Evolutionary conservation across 1,140 invertebrate genomes (phyloP), one percentile per base, ranked within the genome.

Genomic region (Aphaenogaster rudis): DNA sequence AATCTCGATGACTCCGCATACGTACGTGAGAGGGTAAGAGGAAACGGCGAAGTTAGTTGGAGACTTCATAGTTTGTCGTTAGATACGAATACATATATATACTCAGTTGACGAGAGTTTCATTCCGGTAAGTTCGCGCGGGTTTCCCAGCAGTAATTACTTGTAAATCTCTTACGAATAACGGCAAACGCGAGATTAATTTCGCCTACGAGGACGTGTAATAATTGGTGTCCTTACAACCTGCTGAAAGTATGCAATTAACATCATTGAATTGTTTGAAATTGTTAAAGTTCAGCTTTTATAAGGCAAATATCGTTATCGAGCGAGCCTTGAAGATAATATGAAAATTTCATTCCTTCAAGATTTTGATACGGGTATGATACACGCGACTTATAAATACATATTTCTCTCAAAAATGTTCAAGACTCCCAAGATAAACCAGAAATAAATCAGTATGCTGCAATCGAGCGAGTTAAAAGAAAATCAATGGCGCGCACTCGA

Each of bases 21-120:
- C 36, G 11, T 71, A 45, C 42, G 17, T 48, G 42, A 71, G 54
- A 64, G 54, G 52, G 21, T 8, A 67, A 8, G 15, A 72, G 50
- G 57, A 42, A 82, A 87, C 79, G 61, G 66, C 33, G 33, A 80
- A 86, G 87, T 88, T 77, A 63, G 77, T 74, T 71, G 42, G 54
- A 76, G 81, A 86, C 82, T 86, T 86, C 76, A 79, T 79, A 79
- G 82, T 79, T 86, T 79, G 64, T 86, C 80, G 84, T 86, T 86
- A 52, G 74, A 78, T 63, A n/a, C 74, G 36, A 57, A 61, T 52
- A 79, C n/a, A 21, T 66, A 77, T 36, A 64, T 59, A 61, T 50
- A 17, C 42, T 66, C 13, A n/a, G 69, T 74, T 84, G 69, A 84
- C 54, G 69, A 84, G 80, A 84, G 69, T 84, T 84, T 74, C 80